A percentile compares a stretch with the other conserved stretches of the same genome.
Conservation (phyloP, 2,797 vertebrate species). For the Vireo griseus region DNA sequence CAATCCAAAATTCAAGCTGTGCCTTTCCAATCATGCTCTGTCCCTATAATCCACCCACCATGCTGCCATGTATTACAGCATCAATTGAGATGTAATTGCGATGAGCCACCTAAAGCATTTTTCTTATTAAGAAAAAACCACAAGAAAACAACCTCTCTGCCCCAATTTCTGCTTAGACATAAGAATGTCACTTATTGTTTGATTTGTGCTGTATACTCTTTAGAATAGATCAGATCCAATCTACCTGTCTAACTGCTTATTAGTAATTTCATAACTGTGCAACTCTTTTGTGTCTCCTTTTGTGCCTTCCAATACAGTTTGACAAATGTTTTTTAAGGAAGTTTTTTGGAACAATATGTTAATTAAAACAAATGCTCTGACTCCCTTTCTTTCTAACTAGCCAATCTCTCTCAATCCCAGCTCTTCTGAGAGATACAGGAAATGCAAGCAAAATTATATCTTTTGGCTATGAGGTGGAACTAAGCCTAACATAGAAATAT, state of each 20-base stretch:
- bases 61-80: background rate
- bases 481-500: background rate
- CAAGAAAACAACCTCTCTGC: background rate
- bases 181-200: background rate
- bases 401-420: background rate
- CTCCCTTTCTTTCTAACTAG: background rate
- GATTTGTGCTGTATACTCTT: background rate
- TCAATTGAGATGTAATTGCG: background rate
- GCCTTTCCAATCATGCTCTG: background rate
- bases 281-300: background rate
- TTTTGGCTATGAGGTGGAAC: background rate
- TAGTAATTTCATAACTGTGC: background rate
- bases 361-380: background rate
- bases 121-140: background rate
- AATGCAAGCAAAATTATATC: constrained; percentile 16
- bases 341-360: background rate
- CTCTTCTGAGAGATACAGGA: background rate
- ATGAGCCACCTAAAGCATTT: background rate
- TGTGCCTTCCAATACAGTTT: background rate
- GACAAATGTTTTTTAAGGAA: background rate
- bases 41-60: background rate
- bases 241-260: background rate
- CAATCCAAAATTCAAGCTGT: constrained; percentile 9
- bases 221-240: background rate
- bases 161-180: background rate